phyloP scores from a whole-genome alignment of 2,113 vertebrate genomes.

The Picathartes gymnocephalus region DNA sequence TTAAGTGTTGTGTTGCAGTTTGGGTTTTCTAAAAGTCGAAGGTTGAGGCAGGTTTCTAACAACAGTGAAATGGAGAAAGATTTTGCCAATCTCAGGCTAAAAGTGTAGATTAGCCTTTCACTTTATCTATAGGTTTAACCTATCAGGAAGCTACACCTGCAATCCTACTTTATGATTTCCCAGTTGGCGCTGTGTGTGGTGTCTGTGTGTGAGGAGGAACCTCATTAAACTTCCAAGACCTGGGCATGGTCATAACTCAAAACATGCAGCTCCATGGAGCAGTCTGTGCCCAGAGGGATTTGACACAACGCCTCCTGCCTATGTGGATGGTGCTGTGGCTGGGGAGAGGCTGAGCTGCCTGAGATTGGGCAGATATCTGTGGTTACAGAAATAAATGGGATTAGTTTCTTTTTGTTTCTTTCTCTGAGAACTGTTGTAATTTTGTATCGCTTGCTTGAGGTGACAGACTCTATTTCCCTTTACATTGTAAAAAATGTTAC shows the following conservation, averaged over 20 bases:
- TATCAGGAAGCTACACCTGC: not conserved
- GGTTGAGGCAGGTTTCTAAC: not conserved
- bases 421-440: not conserved
- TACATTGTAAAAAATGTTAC: not conserved
- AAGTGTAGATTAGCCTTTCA: not conserved
- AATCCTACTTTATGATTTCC: not conserved
- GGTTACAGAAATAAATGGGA: not conserved
- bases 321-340: rapidly evolving
- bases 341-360: not conserved
- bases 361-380: not conserved
- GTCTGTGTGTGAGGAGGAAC: not conserved
- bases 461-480: not conserved
- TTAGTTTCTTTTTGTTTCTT: not conserved
- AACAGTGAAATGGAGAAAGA: not conserved
- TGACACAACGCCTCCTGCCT: not conserved
- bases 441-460: not conserved
- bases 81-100: not conserved
- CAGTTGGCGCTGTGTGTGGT: not conserved
- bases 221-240: not conserved
- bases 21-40: slow-evolving; percentile 30
- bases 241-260: not conserved
- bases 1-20: not conserved
- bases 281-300: not conserved
- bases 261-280: not conserved
- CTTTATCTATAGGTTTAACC: not conserved